Evolutionary conservation across 2,113 vertebrate genomes (phyloP).

Genomic region (human (Homo sapiens)): GRCh38 chrX:119905001-119905500

Average conservation of each 20-base stretch:
- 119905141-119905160: not conserved
- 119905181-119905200: not conserved
- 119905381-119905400: not conserved
- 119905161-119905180: not conserved
- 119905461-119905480: not conserved
- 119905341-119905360: not conserved
- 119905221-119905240: not conserved
- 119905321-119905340: not conserved
- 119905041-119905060: not conserved
- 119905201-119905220: not conserved
- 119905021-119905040: not conserved
- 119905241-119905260: not conserved
- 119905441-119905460: not conserved
- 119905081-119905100: not conserved
- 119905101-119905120: not conserved
- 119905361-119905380: not conserved
- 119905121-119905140: not conserved
- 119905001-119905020: not conserved
- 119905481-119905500: not conserved
- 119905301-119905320: not conserved
- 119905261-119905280: not conserved
- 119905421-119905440: not conserved
- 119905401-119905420: not conserved
- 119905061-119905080: not conserved
- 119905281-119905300: not conserved